Evolutionary conservation across 2,797 vertebrate genomes (phyloP), one percentile per base, ranked within the genome.

Genomic region (Sphaeramia orbicularis): DNA sequence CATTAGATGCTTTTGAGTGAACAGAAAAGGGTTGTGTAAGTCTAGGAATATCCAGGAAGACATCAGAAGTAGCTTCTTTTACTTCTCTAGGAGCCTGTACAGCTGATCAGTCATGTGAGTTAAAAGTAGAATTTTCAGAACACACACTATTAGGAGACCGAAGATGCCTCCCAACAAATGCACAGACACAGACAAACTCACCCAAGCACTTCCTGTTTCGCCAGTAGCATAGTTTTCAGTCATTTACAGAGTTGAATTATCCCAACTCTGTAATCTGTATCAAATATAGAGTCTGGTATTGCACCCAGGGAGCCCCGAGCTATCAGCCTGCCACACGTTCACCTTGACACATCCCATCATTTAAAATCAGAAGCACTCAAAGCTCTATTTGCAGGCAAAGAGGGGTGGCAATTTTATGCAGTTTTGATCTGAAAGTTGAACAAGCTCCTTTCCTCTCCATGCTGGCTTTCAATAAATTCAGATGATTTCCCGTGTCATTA

Each of bases 401-500:
- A 85, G 71, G 50, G 72, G 60, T 58, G 40, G 78, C 85, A 83
- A 82, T 88, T 84, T 88, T 71, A 77, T 54, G 74, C 81, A 82
- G 82, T 87, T 85, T 73, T 85, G 69, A 87, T 87, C 78, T 79
- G 63, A 75, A 76, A 81, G 74, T 83, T 86, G 70, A 83, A 79
- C 82, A 83, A 84, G 83, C 84, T 71, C 60, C 78, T 75, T 63
- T 80, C 67, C 71, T 82, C 78, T 80, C 71, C 83, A 66, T 37
- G 80, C 78, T 50, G 81, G 76, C 80, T 86, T 85, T 84, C 83
- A 85, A 85, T 89, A 84, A 83, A 91, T 86, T 84, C 81, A 60
- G 78, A 90, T 88, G 84, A 90, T 87, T 91, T 86, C 84, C 84
- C 64, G 48, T 85, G 83, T 90, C 89, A 91, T 90, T 87, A 90